Percentiles rank a stretch among this genome's conserved stretches.
These are phyloP conservation scores for Anolis apletophallus DNA, from an alignment of 2,797 vertebrate species.

Conservation along the genomic window DNA sequence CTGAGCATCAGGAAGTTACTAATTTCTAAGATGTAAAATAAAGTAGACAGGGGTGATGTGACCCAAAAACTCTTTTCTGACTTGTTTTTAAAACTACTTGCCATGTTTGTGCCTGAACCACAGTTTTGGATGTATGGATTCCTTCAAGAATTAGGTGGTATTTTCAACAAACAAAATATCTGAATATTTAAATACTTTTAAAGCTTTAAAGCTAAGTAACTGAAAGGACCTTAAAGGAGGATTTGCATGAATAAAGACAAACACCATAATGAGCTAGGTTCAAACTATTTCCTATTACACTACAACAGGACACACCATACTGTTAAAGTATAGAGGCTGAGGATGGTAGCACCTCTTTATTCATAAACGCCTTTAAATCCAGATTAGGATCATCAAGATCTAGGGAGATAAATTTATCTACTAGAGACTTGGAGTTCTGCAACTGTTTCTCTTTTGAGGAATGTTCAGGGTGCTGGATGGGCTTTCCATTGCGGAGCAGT, in stretches of 20 bases:
- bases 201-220: slow-evolving; percentile 20
- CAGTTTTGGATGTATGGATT: not conserved
- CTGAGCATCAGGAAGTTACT: not conserved
- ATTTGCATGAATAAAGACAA: not conserved
- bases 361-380: slow-evolving; percentile 87
- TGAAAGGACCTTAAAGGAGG: not conserved
- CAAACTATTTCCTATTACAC: not conserved
- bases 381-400: slow-evolving; percentile 86
- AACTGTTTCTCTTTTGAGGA: slow-evolving; percentile 77
- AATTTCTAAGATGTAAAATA: not conserved
- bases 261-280: not conserved
- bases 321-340: slow-evolving; percentile 70
- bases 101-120: not conserved
- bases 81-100: not conserved
- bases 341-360: slow-evolving; percentile 83
- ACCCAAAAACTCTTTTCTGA: not conserved
- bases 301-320: not conserved
- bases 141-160: not conserved
- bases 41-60: not conserved
- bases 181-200: slow-evolving; percentile 18
- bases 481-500: slow-evolving; percentile 70
- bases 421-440: slow-evolving; percentile 84
- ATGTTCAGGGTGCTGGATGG: slow-evolving; percentile 80
- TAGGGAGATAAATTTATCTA: slow-evolving; percentile 87
- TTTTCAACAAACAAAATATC: slow-evolving; percentile 27